phyloP scores from a whole-genome alignment of 1,140 invertebrate genomes.

The Brachionus paranguensis region DNA sequence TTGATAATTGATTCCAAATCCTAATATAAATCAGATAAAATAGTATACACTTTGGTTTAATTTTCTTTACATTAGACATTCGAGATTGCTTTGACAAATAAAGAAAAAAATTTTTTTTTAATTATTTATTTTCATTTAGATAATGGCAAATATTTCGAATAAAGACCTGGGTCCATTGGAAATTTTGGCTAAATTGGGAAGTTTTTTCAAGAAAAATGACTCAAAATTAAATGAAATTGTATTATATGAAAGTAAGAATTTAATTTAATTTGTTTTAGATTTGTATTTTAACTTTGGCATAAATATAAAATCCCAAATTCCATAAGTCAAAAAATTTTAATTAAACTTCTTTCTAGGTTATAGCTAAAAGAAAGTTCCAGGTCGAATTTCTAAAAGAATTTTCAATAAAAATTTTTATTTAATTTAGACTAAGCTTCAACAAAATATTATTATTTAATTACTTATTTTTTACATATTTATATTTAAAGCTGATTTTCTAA shows the following conservation, averaged over 20 bases:
- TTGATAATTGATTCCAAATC: slow-evolving; percentile 36
- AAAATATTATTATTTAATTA: too few relatives aligned
- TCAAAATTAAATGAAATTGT: not conserved
- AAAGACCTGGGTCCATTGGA: slow-evolving; percentile 2
- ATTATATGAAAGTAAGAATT: not conserved
- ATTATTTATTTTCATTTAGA: not conserved
- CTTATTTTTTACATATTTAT: too few relatives aligned
- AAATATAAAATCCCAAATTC: too few relatives aligned
- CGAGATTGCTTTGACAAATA: not conserved
- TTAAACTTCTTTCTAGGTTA: too few relatives aligned
- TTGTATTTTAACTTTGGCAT: too few relatives aligned
- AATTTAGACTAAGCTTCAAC: too few relatives aligned
- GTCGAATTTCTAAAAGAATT: too few relatives aligned
- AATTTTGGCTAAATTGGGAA: slow-evolving; percentile 1
- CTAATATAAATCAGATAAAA: slow-evolving; percentile 1
- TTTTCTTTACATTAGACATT: not conserved
- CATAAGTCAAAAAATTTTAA: not conserved
- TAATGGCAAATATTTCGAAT: not conserved
- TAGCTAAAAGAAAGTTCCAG: too few relatives aligned
- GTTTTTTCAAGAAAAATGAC: slow-evolving; percentile 13
- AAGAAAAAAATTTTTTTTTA: not conserved
- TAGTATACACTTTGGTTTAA: not conserved
- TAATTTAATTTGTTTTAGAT: too few relatives aligned
- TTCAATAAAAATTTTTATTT: too few relatives aligned
- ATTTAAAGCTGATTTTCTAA: too few relatives aligned